Percentiles rank a stretch among this genome's conserved stretches.
Evolutionary conservation across 2,113 vertebrate genomes (phyloP).

Genomic region (Spea bombifrons): DNA sequence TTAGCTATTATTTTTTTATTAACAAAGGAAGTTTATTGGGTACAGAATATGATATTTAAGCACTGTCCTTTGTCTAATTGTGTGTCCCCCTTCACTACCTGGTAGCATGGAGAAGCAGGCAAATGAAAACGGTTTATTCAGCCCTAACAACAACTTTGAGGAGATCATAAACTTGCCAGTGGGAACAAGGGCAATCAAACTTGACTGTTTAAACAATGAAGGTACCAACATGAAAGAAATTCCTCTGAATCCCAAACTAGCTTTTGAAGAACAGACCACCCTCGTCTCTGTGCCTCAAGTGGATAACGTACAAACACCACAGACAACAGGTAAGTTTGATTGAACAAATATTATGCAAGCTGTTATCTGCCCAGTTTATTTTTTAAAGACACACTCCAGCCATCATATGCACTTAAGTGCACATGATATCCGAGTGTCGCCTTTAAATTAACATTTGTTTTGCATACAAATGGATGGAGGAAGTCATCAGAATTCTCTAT

Average conservation of each 20-base stretch:
- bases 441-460: too few relatives aligned
- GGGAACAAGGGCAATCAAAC: slow-evolving; percentile 74
- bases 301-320: slow-evolving; percentile 79
- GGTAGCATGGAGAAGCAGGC: slow-evolving; percentile 59
- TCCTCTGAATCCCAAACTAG: slow-evolving; percentile 78
- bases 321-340: slow-evolving; percentile 74
- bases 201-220: slow-evolving; percentile 71
- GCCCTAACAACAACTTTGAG: slow-evolving; percentile 77
- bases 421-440: too few relatives aligned
- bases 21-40: too few relatives aligned
- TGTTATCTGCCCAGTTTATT: too few relatives aligned
- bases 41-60: too few relatives aligned
- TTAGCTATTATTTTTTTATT: too few relatives aligned
- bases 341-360: too few relatives aligned
- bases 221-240: slow-evolving; percentile 63
- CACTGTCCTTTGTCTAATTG: not conserved
- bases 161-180: slow-evolving; percentile 84
- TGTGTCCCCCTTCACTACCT: slow-evolving; percentile 48
- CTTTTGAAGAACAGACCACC: slow-evolving; percentile 86
- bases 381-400: too few relatives aligned
- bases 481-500: too few relatives aligned
- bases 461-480: too few relatives aligned
- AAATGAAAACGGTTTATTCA: slow-evolving; percentile 82
- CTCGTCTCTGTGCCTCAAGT: slow-evolving; percentile 75
- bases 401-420: too few relatives aligned